These are phyloP conservation scores for Agrotis ipsilon DNA, from an alignment of 2,888 invertebrate genomes.

Conservation along the genomic window DNA sequence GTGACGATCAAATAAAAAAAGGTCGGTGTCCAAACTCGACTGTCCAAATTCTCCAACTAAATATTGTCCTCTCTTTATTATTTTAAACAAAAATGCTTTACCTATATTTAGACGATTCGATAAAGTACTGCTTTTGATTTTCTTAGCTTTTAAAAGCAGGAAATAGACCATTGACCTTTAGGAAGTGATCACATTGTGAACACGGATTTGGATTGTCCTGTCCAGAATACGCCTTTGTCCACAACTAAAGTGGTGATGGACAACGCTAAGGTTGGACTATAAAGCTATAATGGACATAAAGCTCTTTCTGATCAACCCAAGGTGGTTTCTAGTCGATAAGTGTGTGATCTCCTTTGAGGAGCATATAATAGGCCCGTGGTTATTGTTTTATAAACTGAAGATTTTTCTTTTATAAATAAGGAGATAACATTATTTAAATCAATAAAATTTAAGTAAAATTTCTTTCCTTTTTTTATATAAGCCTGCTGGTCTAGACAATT, in stretches of 20 bases:
- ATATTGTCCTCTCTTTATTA: conserved; percentile 70
- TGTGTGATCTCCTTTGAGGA: not conserved
- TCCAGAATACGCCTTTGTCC: not conserved
- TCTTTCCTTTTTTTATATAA: too few relatives aligned
- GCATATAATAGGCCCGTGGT: not conserved
- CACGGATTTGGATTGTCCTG: not conserved
- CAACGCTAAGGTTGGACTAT: too few relatives aligned
- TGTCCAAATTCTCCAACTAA: conserved; percentile 76
- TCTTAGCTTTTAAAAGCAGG: not conserved
- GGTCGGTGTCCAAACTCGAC: conserved; percentile 65
- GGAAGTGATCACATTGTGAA: not conserved
- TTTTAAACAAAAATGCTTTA: conserved; percentile 63
- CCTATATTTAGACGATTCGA: conserved; percentile 31
- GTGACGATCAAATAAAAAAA: conserved; percentile 75
- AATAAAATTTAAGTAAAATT: too few relatives aligned
- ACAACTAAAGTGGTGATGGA: not conserved
- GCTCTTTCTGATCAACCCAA: not conserved
- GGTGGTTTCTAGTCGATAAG: not conserved
- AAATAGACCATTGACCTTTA: not conserved
- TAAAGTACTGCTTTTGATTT: not conserved
- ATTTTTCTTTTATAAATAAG: too few relatives aligned
- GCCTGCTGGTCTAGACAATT: not conserved
- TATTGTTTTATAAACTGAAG: too few relatives aligned
- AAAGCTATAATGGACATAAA: not conserved
- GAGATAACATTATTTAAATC: too few relatives aligned